These are phyloP conservation scores for Tetranychus cinnabarinus DNA, from an alignment of 1,140 invertebrate genomes.

Conservation along the genomic window DNA sequence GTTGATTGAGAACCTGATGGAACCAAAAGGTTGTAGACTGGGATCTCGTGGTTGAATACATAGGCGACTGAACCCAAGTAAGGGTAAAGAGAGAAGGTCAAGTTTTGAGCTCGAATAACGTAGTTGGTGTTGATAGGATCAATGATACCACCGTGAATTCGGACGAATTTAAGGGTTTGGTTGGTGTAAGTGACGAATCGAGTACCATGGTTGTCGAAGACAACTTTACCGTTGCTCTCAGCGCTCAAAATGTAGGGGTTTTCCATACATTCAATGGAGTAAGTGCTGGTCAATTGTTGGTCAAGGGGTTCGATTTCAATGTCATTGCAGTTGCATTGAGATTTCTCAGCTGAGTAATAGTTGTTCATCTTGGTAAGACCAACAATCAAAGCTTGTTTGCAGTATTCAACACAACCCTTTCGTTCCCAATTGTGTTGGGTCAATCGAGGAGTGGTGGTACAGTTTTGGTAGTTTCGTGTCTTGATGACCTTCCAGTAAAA, in stretches of 20 bases:
- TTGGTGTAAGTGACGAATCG: neutral
- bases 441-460: neutral
- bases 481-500: neutral
- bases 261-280: neutral
- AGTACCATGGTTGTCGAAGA: neutral
- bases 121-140: neutral
- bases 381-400: neutral
- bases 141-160: neutral
- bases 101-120: neutral
- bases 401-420: neutral
- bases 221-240: neutral
- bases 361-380: neutral
- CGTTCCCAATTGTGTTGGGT: neutral
- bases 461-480: neutral
- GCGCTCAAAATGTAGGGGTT: neutral
- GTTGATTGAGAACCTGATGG: too few species aligned
- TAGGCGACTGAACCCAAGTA: neutral
- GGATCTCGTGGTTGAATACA: neutral
- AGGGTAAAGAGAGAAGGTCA: neutral
- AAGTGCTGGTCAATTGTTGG: neutral
- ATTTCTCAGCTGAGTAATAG: neutral
- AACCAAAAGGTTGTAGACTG: neutral
- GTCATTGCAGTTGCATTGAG: neutral
- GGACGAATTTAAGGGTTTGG: neutral
- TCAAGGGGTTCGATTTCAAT: neutral